Evolutionary conservation across 2,113 vertebrate species (phyloP).

Genomic region (Pelecanus crispus): DNA sequence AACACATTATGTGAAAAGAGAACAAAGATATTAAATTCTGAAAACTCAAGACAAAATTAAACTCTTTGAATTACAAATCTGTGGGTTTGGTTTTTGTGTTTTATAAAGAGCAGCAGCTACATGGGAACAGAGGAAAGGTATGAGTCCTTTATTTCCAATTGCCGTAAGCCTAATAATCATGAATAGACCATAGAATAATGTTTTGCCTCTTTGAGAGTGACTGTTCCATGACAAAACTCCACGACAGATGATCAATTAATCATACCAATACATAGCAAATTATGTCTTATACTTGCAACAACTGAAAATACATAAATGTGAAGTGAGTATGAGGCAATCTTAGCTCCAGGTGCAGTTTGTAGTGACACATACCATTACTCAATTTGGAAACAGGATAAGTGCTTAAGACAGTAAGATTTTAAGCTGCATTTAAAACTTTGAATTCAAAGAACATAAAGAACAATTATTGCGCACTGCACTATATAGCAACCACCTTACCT

Average conservation of each 20-base stretch:
- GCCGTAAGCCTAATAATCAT: background rate
- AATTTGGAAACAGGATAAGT: background rate
- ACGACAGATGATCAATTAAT: background rate
- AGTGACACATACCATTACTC: background rate
- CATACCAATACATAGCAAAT: background rate
- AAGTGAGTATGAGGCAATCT: background rate
- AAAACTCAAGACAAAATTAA: background rate
- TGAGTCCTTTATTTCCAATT: background rate
- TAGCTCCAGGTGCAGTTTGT: background rate
- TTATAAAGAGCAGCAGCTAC: background rate
- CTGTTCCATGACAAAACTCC: background rate
- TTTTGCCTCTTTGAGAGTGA: background rate
- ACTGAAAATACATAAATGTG: background rate
- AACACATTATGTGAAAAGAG: background rate
- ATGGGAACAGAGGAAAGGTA: background rate
- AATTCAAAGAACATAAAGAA: background rate
- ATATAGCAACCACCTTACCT: conserved; percentile 68
- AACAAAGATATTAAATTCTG: background rate
- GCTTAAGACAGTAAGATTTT: background rate
- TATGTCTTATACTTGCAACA: background rate
- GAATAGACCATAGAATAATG: background rate
- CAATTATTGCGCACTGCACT: background rate
- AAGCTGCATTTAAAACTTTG: background rate
- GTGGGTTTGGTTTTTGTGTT: background rate
- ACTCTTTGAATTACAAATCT: background rate